Conservation (phyloP, 2,888 invertebrate genomes). For the Drosophila greeni region DNA sequence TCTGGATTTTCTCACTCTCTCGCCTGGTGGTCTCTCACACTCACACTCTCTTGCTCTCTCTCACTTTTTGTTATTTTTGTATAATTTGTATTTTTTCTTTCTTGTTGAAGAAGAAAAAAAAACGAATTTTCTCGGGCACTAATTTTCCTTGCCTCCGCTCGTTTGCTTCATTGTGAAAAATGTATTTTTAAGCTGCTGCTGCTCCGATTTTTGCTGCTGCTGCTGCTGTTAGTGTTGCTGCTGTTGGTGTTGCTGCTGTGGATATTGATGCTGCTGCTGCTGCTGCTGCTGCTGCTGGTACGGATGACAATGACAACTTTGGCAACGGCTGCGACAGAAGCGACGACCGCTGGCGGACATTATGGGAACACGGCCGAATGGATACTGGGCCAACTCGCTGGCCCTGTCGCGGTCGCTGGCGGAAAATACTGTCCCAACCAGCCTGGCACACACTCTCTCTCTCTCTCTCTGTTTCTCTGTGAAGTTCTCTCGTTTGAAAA, state of each 20-base stretch:
- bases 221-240: constrained; percentile 34
- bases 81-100: constrained; percentile 18
- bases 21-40: constrained; percentile 9
- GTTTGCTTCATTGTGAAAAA: constrained; percentile 70
- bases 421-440: constrained; percentile 46
- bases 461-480: constrained; percentile 8
- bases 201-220: constrained; percentile 43
- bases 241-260: constrained; percentile 39
- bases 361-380: constrained; percentile 78
- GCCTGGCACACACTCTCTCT: constrained; percentile 18
- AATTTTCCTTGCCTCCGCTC: constrained; percentile 63
- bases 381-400: constrained; percentile 76
- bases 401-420: constrained; percentile 39
- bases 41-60: constrained; percentile 11
- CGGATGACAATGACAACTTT: constrained; percentile 69
- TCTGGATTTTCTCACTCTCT: constrained; percentile 17
- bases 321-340: constrained; percentile 68
- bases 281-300: constrained; percentile 36
- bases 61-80: constrained; percentile 38
- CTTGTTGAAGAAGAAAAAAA: constrained; percentile 8
- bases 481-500: constrained; percentile 14
- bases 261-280: constrained; percentile 41
- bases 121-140: constrained; percentile 35
- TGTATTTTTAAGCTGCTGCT: constrained; percentile 71
- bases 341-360: constrained; percentile 74